phyloP scores from a whole-genome alignment of 2,888 invertebrate species.

The Drosophila meridiana region DNA sequence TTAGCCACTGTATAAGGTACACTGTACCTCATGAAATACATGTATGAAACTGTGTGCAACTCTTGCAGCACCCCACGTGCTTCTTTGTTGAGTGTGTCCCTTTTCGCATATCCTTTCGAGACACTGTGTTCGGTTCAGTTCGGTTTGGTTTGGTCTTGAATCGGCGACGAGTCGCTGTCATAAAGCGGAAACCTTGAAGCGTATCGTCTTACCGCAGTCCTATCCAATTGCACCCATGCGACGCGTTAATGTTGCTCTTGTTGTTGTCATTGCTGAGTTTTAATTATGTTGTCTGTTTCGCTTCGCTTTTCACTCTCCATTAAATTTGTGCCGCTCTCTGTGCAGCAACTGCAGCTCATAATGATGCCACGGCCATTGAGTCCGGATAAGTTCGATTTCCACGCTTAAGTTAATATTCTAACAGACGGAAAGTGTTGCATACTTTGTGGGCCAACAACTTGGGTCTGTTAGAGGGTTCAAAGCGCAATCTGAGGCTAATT shows the following conservation, averaged over 20 bases:
- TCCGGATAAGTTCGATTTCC: constrained; percentile 32
- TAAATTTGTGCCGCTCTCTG: constrained; percentile 27
- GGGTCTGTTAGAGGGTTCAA: not conserved
- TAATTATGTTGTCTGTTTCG: constrained; percentile 65
- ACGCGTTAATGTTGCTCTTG: constrained; percentile 51
- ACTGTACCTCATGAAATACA: not conserved
- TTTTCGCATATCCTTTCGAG: constrained; percentile 26
- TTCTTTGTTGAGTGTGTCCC: constrained; percentile 10
- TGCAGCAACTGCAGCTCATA: constrained; percentile 48
- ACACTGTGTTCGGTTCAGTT: not conserved
- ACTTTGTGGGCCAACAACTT: constrained; percentile 27
- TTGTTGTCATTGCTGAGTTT: constrained; percentile 51
- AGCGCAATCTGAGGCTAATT: not conserved
- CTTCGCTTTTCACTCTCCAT: constrained; percentile 25
- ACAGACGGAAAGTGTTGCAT: constrained; percentile 44
- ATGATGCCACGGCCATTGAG: constrained; percentile 40
- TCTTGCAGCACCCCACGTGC: not conserved
- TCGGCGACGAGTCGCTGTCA: constrained; percentile 53
- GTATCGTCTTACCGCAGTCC: constrained; percentile 67
- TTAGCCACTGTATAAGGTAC: not conserved
- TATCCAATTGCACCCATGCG: constrained; percentile 74
- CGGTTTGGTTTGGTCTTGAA: constrained; percentile 15
- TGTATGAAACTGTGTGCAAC: not conserved
- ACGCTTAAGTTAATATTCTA: constrained; percentile 36
- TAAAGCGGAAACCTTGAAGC: constrained; percentile 78